These are phyloP conservation scores for Apostichopus leukothele DNA, from an alignment of 53 echinoderm and acorn worm species.

Conservation along the genomic window DNA sequence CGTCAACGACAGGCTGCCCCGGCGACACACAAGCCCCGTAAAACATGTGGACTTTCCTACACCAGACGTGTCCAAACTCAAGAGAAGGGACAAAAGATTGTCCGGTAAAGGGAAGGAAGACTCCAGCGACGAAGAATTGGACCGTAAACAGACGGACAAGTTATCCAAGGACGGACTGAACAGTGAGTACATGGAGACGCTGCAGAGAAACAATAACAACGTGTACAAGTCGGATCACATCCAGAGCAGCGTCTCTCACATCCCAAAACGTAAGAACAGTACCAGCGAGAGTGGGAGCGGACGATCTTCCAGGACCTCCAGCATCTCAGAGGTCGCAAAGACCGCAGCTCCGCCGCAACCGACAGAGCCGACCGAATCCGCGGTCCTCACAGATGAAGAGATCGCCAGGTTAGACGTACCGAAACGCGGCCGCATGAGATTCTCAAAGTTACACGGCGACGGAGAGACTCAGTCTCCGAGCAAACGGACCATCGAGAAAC, in stretches of 20 bases:
- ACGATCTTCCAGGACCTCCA: constrained; percentile 43
- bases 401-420: constrained; percentile 79
- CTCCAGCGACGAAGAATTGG: constrained; percentile 27
- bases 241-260: not conserved
- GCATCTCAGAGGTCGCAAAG: constrained; percentile 16
- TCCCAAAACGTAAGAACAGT: constrained; percentile 30
- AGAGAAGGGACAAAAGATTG: not conserved
- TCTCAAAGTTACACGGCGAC: constrained; percentile 66
- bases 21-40: constrained; percentile 46
- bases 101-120: constrained; percentile 35
- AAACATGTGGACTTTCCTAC: constrained; percentile 36
- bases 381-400: constrained; percentile 69
- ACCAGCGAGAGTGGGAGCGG: constrained; percentile 19
- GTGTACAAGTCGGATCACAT: constrained; percentile 63
- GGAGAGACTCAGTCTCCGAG: constrained; percentile 94
- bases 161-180: not conserved
- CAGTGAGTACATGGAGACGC: constrained; percentile 47
- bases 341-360: constrained; percentile 37
- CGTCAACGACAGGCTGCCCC: not conserved
- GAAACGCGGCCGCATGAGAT: constrained; percentile 55
- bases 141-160: not conserved
- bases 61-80: constrained; percentile 1
- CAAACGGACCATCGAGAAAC: constrained; percentile 85
- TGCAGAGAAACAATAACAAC: constrained; percentile 95
- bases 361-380: constrained; percentile 52